phyloP scores from a whole-genome alignment of 2,113 vertebrate genomes.

The Calidris pygmaea region DNA sequence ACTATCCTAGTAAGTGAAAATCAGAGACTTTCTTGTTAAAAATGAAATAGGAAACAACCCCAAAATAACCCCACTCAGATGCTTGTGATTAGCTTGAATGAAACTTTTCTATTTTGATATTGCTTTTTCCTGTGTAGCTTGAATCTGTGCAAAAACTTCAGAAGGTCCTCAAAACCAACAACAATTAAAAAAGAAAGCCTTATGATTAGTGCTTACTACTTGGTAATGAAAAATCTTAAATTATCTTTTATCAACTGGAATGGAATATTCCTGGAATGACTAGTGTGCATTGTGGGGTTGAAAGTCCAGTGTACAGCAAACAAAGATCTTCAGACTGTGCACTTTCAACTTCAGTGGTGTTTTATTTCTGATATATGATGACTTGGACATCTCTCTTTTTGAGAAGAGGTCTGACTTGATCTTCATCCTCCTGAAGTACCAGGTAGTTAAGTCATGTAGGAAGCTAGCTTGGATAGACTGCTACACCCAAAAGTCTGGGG shows the following conservation, averaged over 20 bases:
- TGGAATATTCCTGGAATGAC: constrained; percentile 32
- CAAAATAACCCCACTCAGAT: not conserved
- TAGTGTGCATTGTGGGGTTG: not conserved
- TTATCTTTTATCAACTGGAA: not conserved
- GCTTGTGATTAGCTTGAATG: not conserved
- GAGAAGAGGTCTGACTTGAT: not conserved
- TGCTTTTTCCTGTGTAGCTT: not conserved
- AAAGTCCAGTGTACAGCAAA: constrained; percentile 51
- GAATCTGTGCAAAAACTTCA: not conserved
- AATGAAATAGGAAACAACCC: not conserved
- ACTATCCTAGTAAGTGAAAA: not conserved
- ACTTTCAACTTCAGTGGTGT: not conserved
- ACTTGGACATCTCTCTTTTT: not conserved
- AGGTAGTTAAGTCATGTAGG: not conserved
- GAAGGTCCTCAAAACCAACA: not conserved
- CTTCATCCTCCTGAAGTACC: not conserved
- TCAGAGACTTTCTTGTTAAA: not conserved
- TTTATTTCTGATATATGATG: not conserved
- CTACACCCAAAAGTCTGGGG: not conserved
- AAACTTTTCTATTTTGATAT: not conserved
- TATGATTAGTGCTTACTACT: not conserved
- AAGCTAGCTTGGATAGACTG: not conserved
- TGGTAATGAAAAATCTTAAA: not conserved
- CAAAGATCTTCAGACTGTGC: constrained; percentile 8
- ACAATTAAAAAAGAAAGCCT: not conserved